These are phyloP conservation scores for Xiphorhynchus elegans DNA, from an alignment of 2,113 vertebrate species.

Conservation along the genomic window DNA sequence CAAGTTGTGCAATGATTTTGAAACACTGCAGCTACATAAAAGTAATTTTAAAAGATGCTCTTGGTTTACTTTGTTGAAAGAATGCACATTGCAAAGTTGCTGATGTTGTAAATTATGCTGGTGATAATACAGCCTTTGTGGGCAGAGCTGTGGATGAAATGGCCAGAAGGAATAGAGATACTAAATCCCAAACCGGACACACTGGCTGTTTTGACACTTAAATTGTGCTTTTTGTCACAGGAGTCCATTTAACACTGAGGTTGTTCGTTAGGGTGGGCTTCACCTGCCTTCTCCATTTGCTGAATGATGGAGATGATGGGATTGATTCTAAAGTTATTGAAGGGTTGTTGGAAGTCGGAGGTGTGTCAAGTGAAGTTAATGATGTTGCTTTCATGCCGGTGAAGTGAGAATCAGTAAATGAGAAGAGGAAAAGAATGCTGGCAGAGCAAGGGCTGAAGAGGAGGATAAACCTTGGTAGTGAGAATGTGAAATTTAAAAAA, in stretches of 20 bases:
- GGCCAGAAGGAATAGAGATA: background rate
- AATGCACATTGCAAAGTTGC: rapidly evolving
- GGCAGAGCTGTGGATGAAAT: background rate
- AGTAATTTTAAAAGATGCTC: rapidly evolving
- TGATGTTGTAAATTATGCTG: background rate
- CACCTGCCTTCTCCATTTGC: background rate
- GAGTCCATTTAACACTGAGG: background rate
- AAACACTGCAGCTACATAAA: background rate
- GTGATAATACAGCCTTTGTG: background rate
- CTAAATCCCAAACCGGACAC: background rate
- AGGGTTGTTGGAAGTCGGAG: background rate
- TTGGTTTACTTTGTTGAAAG: rapidly evolving
- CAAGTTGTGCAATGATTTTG: background rate
- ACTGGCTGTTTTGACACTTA: background rate
- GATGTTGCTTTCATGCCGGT: background rate
- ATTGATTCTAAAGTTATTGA: slow-evolving; percentile 7
- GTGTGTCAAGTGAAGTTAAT: background rate
- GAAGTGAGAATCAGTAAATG: background rate
- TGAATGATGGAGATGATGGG: background rate
- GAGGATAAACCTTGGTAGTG: background rate
- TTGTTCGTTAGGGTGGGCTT: background rate
- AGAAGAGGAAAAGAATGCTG: background rate
- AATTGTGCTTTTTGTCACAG: background rate
- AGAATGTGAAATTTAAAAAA: background rate
- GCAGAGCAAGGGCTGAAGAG: background rate